Conservation (phyloP, 2,797 vertebrate genomes). For the Hoplostethus mediterraneus region DNA sequence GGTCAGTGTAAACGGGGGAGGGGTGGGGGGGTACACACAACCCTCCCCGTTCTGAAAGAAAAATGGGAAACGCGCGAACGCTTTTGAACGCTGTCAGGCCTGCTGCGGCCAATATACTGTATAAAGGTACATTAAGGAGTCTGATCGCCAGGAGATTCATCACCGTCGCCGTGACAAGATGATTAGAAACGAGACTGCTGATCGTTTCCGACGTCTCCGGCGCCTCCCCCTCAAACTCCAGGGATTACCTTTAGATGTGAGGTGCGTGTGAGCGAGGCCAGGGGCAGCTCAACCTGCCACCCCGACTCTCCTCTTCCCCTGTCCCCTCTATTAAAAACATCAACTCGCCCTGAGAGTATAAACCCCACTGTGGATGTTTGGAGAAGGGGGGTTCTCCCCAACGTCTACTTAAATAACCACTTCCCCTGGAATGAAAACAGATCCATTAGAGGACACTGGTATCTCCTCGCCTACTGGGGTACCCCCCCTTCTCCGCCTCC, state of each 20-base stretch:
- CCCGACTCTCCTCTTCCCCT: conserved; percentile 6
- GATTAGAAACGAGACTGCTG: not conserved
- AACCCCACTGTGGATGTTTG: conserved; percentile 69
- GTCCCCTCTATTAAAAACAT: conserved; percentile 71
- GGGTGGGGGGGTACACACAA: conserved; percentile 21
- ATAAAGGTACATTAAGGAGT: conserved; percentile 4
- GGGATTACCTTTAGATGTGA: not conserved
- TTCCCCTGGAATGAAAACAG: conserved; percentile 80
- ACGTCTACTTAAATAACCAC: conserved; percentile 80
- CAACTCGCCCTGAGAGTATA: conserved; percentile 63
- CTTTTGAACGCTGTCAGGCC: not conserved
- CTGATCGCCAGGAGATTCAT: not conserved
- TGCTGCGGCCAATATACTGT: conserved; percentile 6
- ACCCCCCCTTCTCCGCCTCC: conserved; percentile 51
- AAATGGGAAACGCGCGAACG: conserved; percentile 23
- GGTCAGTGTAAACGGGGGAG: conserved; percentile 22
- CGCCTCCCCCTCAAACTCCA: not conserved
- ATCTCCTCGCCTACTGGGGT: conserved; percentile 67
- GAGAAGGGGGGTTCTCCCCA: conserved; percentile 64
- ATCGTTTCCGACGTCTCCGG: conserved; percentile 5
- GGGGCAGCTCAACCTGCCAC: conserved; percentile 8
- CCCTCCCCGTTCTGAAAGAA: conserved; percentile 25
- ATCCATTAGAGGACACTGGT: conserved; percentile 72
- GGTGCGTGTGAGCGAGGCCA: not conserved
- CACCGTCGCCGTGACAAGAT: not conserved